These are phyloP conservation scores for Lithophane leautieri DNA, from an alignment of 2,888 invertebrate species.

Conservation along the genomic window DNA sequence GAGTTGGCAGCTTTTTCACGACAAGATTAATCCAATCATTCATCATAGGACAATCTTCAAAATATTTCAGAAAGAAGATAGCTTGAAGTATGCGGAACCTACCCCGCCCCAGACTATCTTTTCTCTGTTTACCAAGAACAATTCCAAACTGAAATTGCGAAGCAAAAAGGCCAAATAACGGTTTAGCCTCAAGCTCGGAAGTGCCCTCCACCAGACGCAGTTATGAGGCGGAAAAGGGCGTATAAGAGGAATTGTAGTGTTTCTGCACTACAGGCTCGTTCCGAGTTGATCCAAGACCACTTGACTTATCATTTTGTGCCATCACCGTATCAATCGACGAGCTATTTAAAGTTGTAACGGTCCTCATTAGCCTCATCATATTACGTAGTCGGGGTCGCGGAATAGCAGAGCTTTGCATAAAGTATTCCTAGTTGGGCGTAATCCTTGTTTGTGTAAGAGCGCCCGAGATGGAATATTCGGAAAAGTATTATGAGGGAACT, in stretches of 20 bases:
- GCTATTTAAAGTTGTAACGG: constrained; percentile 30
- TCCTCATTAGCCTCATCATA: constrained; percentile 53
- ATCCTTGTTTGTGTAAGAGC: constrained; percentile 53
- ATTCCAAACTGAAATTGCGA: constrained; percentile 36
- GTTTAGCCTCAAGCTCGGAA: constrained; percentile 31
- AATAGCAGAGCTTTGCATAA: constrained; percentile 56
- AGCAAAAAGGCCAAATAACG: constrained; percentile 45
- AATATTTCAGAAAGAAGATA: neutral
- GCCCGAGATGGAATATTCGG: constrained; percentile 27
- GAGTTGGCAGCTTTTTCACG: neutral
- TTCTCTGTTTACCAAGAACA: constrained; percentile 29
- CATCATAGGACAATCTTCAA: neutral
- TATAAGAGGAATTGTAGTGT: constrained; percentile 45
- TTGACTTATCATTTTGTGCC: constrained; percentile 30
- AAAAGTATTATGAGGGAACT: constrained; percentile 40
- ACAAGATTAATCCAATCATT: neutral
- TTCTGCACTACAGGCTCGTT: constrained; percentile 50
- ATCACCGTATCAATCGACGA: constrained; percentile 36
- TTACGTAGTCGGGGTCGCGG: constrained; percentile 46
- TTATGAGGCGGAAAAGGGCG: constrained; percentile 51
- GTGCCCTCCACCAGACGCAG: constrained; percentile 37
- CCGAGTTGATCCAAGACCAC: constrained; percentile 45
- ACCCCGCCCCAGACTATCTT: neutral
- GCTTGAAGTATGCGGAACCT: neutral
- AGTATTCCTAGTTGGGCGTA: constrained; percentile 53